Evolutionary conservation across 2,888 invertebrate species (phyloP), one percentile per base, ranked within the genome.

Genomic region (Noctua pronuba): DNA sequence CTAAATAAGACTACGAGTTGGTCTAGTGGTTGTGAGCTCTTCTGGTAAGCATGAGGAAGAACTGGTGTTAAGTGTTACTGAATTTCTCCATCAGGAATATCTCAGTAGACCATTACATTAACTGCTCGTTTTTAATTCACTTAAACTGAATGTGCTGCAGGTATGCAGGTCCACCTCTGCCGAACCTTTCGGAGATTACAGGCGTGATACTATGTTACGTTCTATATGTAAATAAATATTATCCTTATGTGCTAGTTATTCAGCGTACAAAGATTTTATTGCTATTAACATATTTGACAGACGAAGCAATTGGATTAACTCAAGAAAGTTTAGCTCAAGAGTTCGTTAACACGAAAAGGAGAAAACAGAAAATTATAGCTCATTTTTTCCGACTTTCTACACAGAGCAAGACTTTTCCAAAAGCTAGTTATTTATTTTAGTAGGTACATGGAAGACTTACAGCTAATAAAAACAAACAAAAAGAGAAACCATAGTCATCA

Each of bases 321-420:
- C 31, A 74, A 60, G 18, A 74, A 74, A 41, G 38, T 49, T 38
- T 60, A 13, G 24, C 60, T 62, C 46, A 49, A 28, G 21, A 74
- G 38, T n/a, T 38, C 41, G 38, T 49, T 62, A 60, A 41, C 31
- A 18, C 13, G 28, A 62, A 24, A 60, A 75, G 21, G 4, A 41
- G 5, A n/a, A n/a, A 24, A n/a, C 7, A 3, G 31, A 44, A 28
- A 7, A 35, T 31, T 18, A 7, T 13, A 35, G 31, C 18, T 10
- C 38, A 44, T 31, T 35, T 35, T 44, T 13, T 13, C 24, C 7
- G 11, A 18, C 6, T 65, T 65, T n/a, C 8, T 16, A 44, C 10
- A 21, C 16, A 31, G 31, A 58, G 7, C 16, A 28, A 58, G 7
- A 58, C 16, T 7, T 58, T 58, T 58, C 8, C 18, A 7, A 28